Percentiles rank a stretch among this genome's conserved stretches.
phyloP scores from a whole-genome alignment of 1,140 invertebrate species.

The Meloidogyne chitwoodi region DNA sequence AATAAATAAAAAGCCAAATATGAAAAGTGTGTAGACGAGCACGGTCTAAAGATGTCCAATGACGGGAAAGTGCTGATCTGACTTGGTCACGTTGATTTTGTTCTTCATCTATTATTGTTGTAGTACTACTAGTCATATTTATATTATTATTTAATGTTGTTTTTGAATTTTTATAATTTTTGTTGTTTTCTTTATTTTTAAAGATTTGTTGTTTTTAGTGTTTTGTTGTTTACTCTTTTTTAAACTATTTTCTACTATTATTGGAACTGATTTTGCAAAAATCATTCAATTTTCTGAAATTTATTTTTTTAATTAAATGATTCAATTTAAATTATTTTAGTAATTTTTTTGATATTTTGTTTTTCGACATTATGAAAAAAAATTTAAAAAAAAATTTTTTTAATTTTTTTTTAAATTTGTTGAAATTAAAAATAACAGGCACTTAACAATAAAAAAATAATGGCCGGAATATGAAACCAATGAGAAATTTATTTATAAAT shows the following conservation, averaged over 20 bases:
- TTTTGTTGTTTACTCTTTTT: background rate
- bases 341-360: background rate
- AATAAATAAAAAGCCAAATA: constrained; percentile 57
- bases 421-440: background rate
- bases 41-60: constrained; percentile 38
- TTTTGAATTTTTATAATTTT: background rate
- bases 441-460: background rate
- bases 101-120: background rate
- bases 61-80: background rate
- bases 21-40: constrained; percentile 59
- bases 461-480: background rate
- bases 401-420: too few relatives aligned
- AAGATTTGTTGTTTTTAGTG: background rate
- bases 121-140: background rate
- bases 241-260: background rate
- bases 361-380: background rate
- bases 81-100: background rate
- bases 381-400: too few relatives aligned
- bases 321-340: background rate
- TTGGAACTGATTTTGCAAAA: background rate
- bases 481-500: background rate
- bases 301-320: background rate
- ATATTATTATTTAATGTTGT: too few relatives aligned
- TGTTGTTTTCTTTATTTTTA: too few relatives aligned
- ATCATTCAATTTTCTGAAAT: background rate